Evolutionary conservation across 2,113 vertebrate genomes (phyloP).

Genomic region (Hemibagrus wyckioides): DNA sequence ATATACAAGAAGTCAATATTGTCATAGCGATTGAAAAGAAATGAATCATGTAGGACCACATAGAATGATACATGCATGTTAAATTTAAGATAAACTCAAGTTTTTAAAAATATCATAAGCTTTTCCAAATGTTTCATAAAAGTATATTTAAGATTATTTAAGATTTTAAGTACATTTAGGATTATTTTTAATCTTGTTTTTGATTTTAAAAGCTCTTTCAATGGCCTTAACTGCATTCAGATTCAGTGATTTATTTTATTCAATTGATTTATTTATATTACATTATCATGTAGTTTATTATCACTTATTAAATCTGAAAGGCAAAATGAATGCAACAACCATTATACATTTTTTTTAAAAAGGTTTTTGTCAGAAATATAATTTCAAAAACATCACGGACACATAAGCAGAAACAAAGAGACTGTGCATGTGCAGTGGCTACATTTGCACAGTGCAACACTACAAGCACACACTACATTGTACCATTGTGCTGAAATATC

Average conservation of each 20-base stretch:
- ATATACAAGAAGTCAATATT: not conserved
- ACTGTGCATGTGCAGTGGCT: not conserved
- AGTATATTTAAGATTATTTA: not conserved
- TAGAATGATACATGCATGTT: not conserved
- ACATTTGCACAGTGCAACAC: constrained; percentile 1
- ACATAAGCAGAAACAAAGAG: not conserved
- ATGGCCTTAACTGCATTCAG: not conserved
- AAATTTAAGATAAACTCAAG: not conserved
- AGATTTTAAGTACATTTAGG: not conserved
- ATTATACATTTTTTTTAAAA: not conserved
- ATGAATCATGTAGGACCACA: not conserved
- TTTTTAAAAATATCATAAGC: not conserved
- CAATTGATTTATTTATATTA: not conserved
- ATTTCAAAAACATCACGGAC: not conserved
- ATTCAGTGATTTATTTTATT: not conserved
- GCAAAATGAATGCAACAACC: not conserved
- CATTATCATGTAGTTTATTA: not conserved
- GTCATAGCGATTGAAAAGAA: not conserved
- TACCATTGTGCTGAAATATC: constrained; percentile 42
- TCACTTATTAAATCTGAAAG: not conserved
- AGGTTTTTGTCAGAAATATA: not conserved
- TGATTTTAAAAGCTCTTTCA: not conserved
- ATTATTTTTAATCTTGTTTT: not conserved
- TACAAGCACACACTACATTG: constrained; percentile 15
- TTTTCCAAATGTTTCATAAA: not conserved